Evolutionary conservation across 2,888 invertebrate species (phyloP).

Genomic region (Adineta ricciae): DNA sequence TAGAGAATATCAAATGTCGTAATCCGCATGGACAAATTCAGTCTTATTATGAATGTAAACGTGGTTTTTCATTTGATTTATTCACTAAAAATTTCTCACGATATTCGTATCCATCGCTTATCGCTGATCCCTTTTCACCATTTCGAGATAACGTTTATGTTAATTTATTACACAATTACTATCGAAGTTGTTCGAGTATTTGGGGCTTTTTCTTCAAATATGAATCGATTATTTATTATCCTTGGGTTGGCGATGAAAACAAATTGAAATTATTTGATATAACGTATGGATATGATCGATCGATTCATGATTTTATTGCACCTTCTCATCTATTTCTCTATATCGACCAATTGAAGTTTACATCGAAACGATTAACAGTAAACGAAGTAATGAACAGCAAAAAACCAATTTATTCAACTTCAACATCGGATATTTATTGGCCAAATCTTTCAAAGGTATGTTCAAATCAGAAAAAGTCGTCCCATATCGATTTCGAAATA

Average conservation of each 20-base stretch:
- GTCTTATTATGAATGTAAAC: neutral
- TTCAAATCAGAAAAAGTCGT: too few species aligned
- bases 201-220: neutral
- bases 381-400: neutral
- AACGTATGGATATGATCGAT: conserved; percentile 8
- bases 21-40: neutral
- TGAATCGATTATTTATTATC: conserved; percentile 2
- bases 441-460: neutral
- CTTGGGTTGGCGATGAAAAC: neutral
- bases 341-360: neutral
- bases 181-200: neutral
- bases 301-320: neutral
- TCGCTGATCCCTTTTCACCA: neutral
- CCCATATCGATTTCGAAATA: too few species aligned
- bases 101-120: neutral
- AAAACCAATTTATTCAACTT: neutral
- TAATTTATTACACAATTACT: neutral
- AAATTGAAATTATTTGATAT: conserved; percentile 1
- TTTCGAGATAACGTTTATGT: neutral
- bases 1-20: neutral
- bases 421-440: neutral
- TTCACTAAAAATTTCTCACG: neutral
- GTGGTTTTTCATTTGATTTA: conserved; percentile 1
- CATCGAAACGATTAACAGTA: neutral
- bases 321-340: neutral